Evolutionary conservation across 2,797 vertebrate species (phyloP), one percentile per base, ranked within the genome.

Genomic region (Crenuchus spilurus): DNA sequence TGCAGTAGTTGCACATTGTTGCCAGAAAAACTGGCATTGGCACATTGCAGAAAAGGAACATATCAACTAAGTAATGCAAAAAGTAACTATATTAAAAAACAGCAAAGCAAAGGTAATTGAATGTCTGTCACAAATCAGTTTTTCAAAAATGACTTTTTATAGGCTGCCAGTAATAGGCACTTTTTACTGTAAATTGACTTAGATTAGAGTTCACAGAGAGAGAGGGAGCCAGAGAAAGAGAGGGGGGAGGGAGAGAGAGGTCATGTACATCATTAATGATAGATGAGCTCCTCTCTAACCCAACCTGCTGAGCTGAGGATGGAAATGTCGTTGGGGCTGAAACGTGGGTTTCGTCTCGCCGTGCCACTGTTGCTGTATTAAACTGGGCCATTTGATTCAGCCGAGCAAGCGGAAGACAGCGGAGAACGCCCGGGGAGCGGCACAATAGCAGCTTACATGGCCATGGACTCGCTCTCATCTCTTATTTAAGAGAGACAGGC

Each of bases 361-460:
- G 5, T 4, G 10, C 48, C 48, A 11, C 48, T 54, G 46, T 13
- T 58, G 24, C 60, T 71, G 49, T 70, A 76, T 71, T 76, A 57
- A 75, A 69, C 55, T 22, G 67, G 64, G 62, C 51, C 49, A 48
- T 31, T 44, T 61, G 37, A 72, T 72, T 72, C 62, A 49, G 61
- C 51, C 49, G 42, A 52, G 72, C 22, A 10, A 55, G 8, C 6
- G 31, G 11, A 67, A 26, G 52, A 54, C 49, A 54, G 33, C 35
- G 51, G 51, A 2, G 26, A 26, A 30, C 26, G 14, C 24, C 51
- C 51, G 51, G 51, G 51, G 14, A 54, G 13, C 24, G 26, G 51
- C 51, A 54, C 51, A 54, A 54, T 54, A 54, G 51, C 51, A 54
- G 51, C 51, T 54, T 30, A 54, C 51, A 54, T 14, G 51, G 51